phyloP scores from a whole-genome alignment of 2,888 invertebrate genomes.

The Polymixis flavicincta region DNA sequence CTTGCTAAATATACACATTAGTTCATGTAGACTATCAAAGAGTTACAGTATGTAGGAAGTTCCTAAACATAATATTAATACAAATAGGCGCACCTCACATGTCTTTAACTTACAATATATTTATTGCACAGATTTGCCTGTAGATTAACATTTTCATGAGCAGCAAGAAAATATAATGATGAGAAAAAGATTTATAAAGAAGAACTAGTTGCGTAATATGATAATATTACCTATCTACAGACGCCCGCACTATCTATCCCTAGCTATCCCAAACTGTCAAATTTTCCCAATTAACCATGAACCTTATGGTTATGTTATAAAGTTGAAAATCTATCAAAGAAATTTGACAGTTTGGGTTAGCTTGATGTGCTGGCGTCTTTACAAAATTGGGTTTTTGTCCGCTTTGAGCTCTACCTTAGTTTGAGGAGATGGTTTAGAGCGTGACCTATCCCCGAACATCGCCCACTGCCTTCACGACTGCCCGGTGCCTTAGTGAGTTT shows the following conservation, averaged over 20 bases:
- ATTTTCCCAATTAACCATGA: too few relatives aligned
- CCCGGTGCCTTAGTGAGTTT: conserved; percentile 31
- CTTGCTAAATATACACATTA: conserved; percentile 18
- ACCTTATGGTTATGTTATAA: too few relatives aligned
- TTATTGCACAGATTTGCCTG: not conserved
- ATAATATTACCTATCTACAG: not conserved
- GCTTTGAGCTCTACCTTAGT: conserved; percentile 10
- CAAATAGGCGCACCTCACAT: not conserved
- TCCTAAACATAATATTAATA: conserved; percentile 27
- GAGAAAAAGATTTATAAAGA: not conserved
- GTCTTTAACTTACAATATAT: not conserved
- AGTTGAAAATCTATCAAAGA: too few relatives aligned
- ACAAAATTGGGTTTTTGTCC: not conserved
- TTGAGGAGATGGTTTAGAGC: not conserved
- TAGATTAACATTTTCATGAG: conserved; percentile 7
- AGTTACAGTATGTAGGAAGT: conserved; percentile 35
- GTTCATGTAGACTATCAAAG: conserved; percentile 13
- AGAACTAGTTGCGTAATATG: not conserved
- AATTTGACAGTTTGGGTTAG: too few relatives aligned
- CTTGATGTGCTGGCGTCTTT: too few relatives aligned
- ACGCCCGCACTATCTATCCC: too few relatives aligned
- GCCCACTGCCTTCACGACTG: conserved; percentile 20
- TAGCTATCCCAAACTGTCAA: too few relatives aligned
- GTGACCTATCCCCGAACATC: too few relatives aligned
- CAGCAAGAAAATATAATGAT: conserved; percentile 1